phyloP scores from a whole-genome alignment of 2,888 invertebrate genomes.

The Tortricodes alternella region DNA sequence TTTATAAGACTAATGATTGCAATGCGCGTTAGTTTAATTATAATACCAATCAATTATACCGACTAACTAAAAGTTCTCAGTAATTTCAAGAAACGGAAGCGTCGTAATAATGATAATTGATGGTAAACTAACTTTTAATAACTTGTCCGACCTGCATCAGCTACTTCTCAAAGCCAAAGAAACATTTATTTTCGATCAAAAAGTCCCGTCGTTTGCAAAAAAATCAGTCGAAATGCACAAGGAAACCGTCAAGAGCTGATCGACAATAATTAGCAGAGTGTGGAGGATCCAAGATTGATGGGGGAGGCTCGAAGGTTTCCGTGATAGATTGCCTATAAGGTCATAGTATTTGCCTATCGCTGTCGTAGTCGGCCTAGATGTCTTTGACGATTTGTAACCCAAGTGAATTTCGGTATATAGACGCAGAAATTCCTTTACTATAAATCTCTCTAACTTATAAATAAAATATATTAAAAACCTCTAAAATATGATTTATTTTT shows the following conservation, averaged over 20 bases:
- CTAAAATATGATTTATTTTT: too few species aligned
- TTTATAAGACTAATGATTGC: too few species aligned
- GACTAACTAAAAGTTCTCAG: too few species aligned
- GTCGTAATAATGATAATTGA: too few species aligned
- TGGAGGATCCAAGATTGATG: constrained; percentile 73
- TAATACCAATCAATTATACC: too few species aligned
- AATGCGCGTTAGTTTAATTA: too few species aligned
- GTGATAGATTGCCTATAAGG: constrained; percentile 81
- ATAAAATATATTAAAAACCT: too few species aligned
- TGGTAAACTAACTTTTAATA: too few species aligned
- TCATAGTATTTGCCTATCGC: constrained; percentile 79
- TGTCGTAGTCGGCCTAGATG: constrained; percentile 52
- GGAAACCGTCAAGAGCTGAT: constrained; percentile 19
- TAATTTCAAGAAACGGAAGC: too few species aligned
- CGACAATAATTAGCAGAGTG: constrained; percentile 32
- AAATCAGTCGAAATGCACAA: constrained; percentile 27
- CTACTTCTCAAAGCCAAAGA: not conserved
- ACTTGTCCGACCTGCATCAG: not conserved
- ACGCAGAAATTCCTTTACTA: too few species aligned
- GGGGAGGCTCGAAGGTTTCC: constrained; percentile 73
- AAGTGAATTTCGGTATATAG: constrained; percentile 8
- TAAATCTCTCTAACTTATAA: too few species aligned
- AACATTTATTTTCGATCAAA: not conserved
- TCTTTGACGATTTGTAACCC: constrained; percentile 51
- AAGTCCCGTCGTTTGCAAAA: not conserved